Base-by-base conservation (phyloP, 2,113 vertebrate genomes). In the Alligator mississippiensis region DNA sequence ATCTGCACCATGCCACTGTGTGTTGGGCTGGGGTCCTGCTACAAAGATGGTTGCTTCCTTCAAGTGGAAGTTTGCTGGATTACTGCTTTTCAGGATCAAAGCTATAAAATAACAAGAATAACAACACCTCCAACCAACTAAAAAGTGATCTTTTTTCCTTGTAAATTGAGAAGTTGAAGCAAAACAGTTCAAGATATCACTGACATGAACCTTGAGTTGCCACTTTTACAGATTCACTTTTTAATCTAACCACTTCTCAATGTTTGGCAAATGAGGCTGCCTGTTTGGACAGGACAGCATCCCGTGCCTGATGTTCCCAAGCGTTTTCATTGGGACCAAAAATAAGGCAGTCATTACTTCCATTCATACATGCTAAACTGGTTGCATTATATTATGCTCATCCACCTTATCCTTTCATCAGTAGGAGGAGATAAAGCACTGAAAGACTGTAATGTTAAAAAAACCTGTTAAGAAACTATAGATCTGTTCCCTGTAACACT, bases 181-280 rank as follows among this genome's bases (percentile, higher is more conserved):
- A 68, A 21, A 64, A 74, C 82, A 87, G 47, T 85, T 34, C 10
- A 89, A 60, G 87, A 84, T 75, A n/a, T 1, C 13, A 7, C 2
- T 27, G 91, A 78, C 70, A 78, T 60, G 16, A 62, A 30, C 55
- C 86, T 68, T 3, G 28, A 0, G 30, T 70, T 90, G 90, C 77
- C 18, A 3, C 84, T 85, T 63, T 84, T 59, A 47, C 90, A 70
- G 82, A 60, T 82, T 8, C 1, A 2, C 77, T 21, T 79, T 88
- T 84, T 55, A 0, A 0, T 70, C 83, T 88, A 58, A 27, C 82
- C n/a, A 0, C 1, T 1, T 1, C 86, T 61, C 55, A 7, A 83
- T 2, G 1, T 27, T 5, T 22, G 54, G 17, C 82, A 54, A n/a
- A 8, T 85, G 5, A 34, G 6, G 24, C 83, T 60, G 30, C 82